phyloP scores from a whole-genome alignment of 2,113 vertebrate species.

The Etia nguti region DNA sequence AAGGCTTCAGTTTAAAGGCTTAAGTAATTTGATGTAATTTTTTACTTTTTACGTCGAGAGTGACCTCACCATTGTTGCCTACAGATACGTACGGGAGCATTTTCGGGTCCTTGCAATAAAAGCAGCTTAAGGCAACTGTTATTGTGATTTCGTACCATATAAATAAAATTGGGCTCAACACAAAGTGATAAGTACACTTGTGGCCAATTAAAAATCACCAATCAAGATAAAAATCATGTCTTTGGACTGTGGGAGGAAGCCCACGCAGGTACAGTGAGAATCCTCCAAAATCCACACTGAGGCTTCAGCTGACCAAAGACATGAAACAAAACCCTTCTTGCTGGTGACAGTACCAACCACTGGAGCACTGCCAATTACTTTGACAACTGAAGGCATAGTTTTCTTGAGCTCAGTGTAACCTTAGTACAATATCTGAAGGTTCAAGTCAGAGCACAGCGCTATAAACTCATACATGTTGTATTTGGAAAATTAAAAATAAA shows the following conservation, averaged over 20 bases:
- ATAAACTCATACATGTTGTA: neutral
- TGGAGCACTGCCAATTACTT: neutral
- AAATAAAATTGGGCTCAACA: neutral
- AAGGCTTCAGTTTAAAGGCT: neutral
- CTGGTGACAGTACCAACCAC: neutral
- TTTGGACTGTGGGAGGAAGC: neutral
- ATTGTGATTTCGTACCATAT: neutral
- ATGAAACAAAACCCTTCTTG: neutral
- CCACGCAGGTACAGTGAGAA: neutral
- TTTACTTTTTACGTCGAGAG: neutral
- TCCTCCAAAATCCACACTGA: neutral
- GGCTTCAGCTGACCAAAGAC: neutral
- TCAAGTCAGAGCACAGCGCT: neutral
- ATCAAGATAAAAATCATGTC: neutral
- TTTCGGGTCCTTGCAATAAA: accelerated
- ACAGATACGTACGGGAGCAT: neutral
- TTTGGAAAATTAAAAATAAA: neutral
- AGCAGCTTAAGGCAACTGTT: neutral
- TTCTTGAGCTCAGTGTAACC: neutral
- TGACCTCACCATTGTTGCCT: neutral
- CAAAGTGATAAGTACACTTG: neutral
- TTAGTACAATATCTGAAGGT: neutral
- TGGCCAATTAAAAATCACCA: neutral
- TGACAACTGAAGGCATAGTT: neutral
- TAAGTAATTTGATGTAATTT: neutral